Base-by-base conservation (phyloP, 2,797 vertebrate genomes). In the Apodemus agrarius region DNA sequence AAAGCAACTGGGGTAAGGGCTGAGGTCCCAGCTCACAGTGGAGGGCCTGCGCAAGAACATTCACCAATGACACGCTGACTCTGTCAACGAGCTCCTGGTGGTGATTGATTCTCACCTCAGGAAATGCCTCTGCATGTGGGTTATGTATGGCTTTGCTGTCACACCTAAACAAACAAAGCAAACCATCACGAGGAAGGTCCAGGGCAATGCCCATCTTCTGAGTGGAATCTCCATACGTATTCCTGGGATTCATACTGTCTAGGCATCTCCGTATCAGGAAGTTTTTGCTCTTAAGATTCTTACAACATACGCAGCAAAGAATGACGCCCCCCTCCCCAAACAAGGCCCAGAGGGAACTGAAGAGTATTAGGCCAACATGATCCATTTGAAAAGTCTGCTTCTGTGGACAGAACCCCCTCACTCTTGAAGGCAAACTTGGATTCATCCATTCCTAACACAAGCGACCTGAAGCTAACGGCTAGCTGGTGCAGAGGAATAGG, bases 321-420 rank as follows among this genome's bases (percentile, higher is more conserved):
- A 69, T 21, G 17, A n/a, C n/a, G n/a, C n/a, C n/a, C n/a, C n/a
- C n/a, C n/a, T n/a, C n/a, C n/a, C n/a, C n/a, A n/a, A n/a, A 43
- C 5, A 3, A n/a, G 43, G 14, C 14, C 81, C 3, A 6, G 49
- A 13, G 37, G 11, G n/a, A 24, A 11, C 29, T 6, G 12, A n/a
- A 21, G 9, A 1, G n/a, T 2, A 34, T 24, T 16, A 7, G 31
- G 43, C 2, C 12, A 19, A 14, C 11, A 4, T 13, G 5, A 12
- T 7, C 11, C 9, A 31, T 0, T 49, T 24, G 34, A n/a, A 67
- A 49, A 24, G 31, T 67, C 22, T 22, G 31, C 83, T 85, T 69
- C 12, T 65, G 31, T 16, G 21, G 43, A 34, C 24, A 3, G 16
- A 78, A 19, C 29, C 19, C 3, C 3, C 43, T 85, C 21, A 69